Percentiles rank a stretch among this genome's conserved stretches.
Evolutionary conservation across 2,797 vertebrate genomes (phyloP).

Genomic region (Sebastes baramenuke): DNA sequence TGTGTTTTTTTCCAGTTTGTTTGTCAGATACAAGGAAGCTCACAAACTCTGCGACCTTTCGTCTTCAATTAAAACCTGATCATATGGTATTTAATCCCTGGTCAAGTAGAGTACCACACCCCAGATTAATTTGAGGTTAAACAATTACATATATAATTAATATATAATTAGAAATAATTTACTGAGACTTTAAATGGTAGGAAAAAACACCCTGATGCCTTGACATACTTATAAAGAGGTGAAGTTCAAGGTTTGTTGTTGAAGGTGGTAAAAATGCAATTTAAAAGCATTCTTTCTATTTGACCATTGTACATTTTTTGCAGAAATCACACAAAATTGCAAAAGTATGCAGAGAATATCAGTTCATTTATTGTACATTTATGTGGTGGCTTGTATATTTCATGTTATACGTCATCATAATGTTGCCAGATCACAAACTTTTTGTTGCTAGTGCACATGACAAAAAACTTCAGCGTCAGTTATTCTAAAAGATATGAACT

Average conservation of each 20-base stretch:
- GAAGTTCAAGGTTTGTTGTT: no score
- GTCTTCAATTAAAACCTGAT: neutral
- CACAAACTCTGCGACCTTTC: no score
- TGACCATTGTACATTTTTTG: neutral
- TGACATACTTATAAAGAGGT: neutral
- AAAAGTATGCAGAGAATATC: neutral
- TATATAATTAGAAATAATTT: neutral
- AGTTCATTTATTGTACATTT: neutral
- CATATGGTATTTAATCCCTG: neutral
- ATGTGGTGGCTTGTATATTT: neutral
- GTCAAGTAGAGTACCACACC: neutral
- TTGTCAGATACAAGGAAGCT: neutral
- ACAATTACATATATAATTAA: neutral
- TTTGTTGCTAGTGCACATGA: neutral
- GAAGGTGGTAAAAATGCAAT: neutral
- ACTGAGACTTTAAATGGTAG: neutral
- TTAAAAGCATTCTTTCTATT: no score
- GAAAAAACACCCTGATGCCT: neutral
- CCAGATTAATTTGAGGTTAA: neutral
- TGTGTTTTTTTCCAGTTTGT: neutral
- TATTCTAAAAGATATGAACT: neutral
- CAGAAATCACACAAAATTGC: no score
- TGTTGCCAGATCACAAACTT: neutral
- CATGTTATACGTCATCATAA: neutral
- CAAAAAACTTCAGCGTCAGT: neutral